Percentiles rank a stretch among this genome's conserved stretches.
These are phyloP conservation scores for Ptychodera flava DNA, from an alignment of 35 echinoderm and acorn worm genomes.

Conservation along the genomic window DNA sequence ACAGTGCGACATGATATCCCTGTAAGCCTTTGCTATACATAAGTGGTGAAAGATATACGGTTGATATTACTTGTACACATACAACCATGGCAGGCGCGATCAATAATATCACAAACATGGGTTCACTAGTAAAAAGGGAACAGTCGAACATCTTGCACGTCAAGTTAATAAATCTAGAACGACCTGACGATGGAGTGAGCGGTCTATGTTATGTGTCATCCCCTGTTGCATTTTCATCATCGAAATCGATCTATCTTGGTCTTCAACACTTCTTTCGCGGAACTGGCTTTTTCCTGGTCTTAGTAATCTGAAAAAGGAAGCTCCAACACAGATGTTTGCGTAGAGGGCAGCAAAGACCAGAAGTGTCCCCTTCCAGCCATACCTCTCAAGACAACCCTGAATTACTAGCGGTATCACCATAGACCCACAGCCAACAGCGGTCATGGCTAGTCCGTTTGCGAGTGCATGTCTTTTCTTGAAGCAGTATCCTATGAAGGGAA, in stretches of 20 bases:
- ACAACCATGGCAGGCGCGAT: background rate
- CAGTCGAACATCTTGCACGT: background rate
- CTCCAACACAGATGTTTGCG: background rate
- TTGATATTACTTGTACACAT: background rate
- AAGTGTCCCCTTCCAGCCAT: background rate
- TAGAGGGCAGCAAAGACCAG: background rate
- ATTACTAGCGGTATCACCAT: background rate
- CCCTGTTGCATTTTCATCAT: too few species aligned
- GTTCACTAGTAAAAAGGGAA: background rate
- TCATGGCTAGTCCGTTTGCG: background rate
- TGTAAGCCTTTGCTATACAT: background rate
- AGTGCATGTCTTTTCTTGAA: background rate
- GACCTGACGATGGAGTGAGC: too few species aligned
- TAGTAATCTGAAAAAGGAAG: too few species aligned
- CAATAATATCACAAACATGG: background rate
- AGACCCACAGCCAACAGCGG: background rate
- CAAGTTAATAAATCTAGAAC: background rate
- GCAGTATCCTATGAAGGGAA: background rate
- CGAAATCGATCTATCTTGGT: background rate
- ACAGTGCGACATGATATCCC: background rate
- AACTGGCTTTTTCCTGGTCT: background rate
- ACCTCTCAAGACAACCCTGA: background rate
- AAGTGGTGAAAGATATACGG: background rate
- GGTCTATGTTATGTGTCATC: too few species aligned
- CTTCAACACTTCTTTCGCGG: background rate